Evolutionary conservation across 2,797 vertebrate species (phyloP), one percentile per base, ranked within the genome.

Genomic region (Phoebastria nigripes): DNA sequence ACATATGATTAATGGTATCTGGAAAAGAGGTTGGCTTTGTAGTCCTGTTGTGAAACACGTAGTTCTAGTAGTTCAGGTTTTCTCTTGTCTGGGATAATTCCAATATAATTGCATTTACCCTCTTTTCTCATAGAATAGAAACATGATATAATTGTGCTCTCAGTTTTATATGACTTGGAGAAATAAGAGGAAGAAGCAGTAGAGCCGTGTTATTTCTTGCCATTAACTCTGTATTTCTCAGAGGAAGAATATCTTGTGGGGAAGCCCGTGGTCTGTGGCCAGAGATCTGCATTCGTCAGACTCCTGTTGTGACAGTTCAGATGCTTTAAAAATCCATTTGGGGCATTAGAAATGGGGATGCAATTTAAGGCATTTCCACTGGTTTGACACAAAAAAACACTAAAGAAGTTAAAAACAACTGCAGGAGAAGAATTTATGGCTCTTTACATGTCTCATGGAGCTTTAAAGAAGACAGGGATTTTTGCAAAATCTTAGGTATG

Each of bases 31-130:
- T 69, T 95, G 89, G 39, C 76, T 81, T 76, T 86, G 33, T 76
- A 69, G 44, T 90, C 18, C 26, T 79, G 28, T 90, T 89, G 71
- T 61, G 56, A 92, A 95, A 92, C 82, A 11, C 0, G 39, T 37
- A 54, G 29, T 91, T 92, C 89, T 78, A 52, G 85, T 89, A 89
- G 80, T 94, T 96, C 88, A 94, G 78, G 90, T 94, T 95, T 96
- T 94, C 47, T 95, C 80, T 83, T 65, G 51, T 39, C 80, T 89
- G 69, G 46, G 61, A 79, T 94, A 92, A 93, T 95, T 93, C 66
- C 59, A 54, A 42, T 76, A 41, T 66, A 76, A 93, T 93, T 90
- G 46, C 85, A n/a, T 83, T 92, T 76, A 16, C 49, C 46, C 15
- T 88, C 41, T 80, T 76, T 82, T 93, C 78, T 92, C n/a, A 5